These are phyloP conservation scores for Hypothenemus hampei DNA, from an alignment of 1,140 invertebrate genomes.

Conservation along the genomic window DNA sequence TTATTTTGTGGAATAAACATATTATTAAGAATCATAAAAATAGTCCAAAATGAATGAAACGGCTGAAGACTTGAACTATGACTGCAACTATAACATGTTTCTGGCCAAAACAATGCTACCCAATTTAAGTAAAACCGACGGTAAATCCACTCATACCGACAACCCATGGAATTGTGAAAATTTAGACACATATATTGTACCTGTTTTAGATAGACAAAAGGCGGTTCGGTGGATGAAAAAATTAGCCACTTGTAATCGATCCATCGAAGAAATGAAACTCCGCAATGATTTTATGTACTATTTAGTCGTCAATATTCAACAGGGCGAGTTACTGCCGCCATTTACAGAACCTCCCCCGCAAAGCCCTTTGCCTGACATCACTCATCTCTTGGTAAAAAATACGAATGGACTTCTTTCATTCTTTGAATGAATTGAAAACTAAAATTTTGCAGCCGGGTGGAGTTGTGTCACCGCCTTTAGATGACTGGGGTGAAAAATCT, in stretches of 20 bases:
- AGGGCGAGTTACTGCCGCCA: slow-evolving; percentile 44
- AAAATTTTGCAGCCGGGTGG: slow-evolving; percentile 37
- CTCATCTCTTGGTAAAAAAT: slow-evolving; percentile 45
- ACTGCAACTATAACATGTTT: slow-evolving; percentile 47
- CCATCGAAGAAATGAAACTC: slow-evolving; percentile 47
- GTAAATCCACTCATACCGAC: slow-evolving; percentile 25
- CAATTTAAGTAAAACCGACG: slow-evolving; percentile 41
- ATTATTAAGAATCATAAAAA: neutral
- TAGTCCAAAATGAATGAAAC: slow-evolving; percentile 37
- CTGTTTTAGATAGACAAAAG: slow-evolving; percentile 33
- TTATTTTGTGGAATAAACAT: slow-evolving; percentile 22
- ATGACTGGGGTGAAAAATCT: slow-evolving; percentile 30
- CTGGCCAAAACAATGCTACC: slow-evolving; percentile 44
- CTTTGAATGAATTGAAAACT: neutral
- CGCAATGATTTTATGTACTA: slow-evolving; percentile 52
- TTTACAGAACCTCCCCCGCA: slow-evolving; percentile 46
- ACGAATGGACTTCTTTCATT: neutral
- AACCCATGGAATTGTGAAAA: neutral
- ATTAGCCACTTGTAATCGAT: slow-evolving; percentile 42
- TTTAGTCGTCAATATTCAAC: slow-evolving; percentile 47
- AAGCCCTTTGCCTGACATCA: slow-evolving; percentile 41
- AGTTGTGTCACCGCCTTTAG: slow-evolving; percentile 27
- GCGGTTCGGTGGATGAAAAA: slow-evolving; percentile 49
- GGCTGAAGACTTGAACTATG: slow-evolving; percentile 45
- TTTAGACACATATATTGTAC: neutral